Evolutionary conservation across 2,888 invertebrate genomes (phyloP), one percentile per base, ranked within the genome.

Genomic region (Cephus sareptanus): DNA sequence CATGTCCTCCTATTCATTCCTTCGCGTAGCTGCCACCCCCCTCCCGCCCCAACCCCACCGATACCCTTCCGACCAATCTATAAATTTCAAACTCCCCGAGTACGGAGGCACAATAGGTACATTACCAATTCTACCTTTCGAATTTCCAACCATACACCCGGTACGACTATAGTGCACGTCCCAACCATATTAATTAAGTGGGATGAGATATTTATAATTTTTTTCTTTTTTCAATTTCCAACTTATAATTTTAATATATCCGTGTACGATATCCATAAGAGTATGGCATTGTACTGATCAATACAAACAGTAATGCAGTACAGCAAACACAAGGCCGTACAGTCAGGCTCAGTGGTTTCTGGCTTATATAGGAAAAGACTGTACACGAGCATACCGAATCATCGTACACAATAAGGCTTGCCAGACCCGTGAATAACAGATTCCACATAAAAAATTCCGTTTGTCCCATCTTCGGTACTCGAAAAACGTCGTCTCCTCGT

Each of bases 381-480:
- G 40, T 40, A 40, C 31, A 40, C 71, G 3, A 30, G 31, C 33
- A 12, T 30, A 30, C 79, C 81, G 79, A 81, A 78, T 82, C 80
- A 84, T 85, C 83, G 83, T 83, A 82, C 83, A 87, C 87, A 89
- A 88, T 85, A 84, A 83, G 83, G 80, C 84, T 82, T 79, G 81
- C 82, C 81, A 83, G 84, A 86, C 78, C 83, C 82, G 85, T 88
- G 87, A 89, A 89, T 88, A 88, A 85, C 86, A 82, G 86, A 88
- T 88, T 84, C 81, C 78, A 81, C 84, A 88, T 90, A 83, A 88
- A 88, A 89, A 90, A 90, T 90, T 90, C 90, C 84, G 89, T 90
- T 90, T 86, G 85, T 84, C 78, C 76, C 84, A 86, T 80, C 79
- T 81, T 79, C 56, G 0, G 56, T 77, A 76, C 73, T 75, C 69